Percentiles rank a stretch among this genome's conserved stretches.
phyloP scores from a whole-genome alignment of 2,113 vertebrate genomes.

The Ictidomys tridecemlineatus region DNA sequence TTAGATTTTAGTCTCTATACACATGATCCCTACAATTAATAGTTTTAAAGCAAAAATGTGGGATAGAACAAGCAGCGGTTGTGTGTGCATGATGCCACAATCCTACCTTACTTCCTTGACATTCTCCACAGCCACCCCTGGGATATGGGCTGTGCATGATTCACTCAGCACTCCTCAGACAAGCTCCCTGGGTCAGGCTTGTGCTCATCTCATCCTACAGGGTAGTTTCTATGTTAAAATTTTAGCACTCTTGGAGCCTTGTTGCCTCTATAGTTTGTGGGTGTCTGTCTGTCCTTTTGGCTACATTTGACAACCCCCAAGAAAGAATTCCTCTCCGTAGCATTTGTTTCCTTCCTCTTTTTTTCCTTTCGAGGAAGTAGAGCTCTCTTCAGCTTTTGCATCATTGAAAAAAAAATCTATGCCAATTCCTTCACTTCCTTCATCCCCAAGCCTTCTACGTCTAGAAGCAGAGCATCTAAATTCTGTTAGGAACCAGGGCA shows the following conservation, averaged over 20 bases:
- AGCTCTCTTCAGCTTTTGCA: slow-evolving; percentile 32
- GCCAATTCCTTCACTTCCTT: slow-evolving; percentile 13
- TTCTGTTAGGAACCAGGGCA: neutral
- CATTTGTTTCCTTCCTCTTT: slow-evolving; percentile 38
- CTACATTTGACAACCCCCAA: neutral
- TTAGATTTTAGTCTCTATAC: neutral
- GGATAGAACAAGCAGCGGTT: neutral
- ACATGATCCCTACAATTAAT: neutral
- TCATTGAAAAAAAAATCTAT: neutral
- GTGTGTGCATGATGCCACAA: neutral
- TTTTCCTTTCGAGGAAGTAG: slow-evolving; percentile 21
- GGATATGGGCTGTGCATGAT: neutral
- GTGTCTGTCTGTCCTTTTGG: neutral
- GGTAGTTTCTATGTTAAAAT: neutral
- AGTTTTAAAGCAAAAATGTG: neutral
- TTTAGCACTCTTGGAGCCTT: neutral
- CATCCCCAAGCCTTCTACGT: neutral
- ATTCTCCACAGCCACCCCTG: neutral
- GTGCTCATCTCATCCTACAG: neutral
- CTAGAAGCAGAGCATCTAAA: neutral
- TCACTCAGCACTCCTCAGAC: neutral
- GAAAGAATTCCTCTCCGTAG: neutral
- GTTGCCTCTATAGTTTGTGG: neutral
- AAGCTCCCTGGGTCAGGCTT: neutral
- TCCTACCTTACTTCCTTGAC: neutral